phyloP scores from a whole-genome alignment of 92 coral and sea anemone species.

The Scolanthus callimorphus region DNA sequence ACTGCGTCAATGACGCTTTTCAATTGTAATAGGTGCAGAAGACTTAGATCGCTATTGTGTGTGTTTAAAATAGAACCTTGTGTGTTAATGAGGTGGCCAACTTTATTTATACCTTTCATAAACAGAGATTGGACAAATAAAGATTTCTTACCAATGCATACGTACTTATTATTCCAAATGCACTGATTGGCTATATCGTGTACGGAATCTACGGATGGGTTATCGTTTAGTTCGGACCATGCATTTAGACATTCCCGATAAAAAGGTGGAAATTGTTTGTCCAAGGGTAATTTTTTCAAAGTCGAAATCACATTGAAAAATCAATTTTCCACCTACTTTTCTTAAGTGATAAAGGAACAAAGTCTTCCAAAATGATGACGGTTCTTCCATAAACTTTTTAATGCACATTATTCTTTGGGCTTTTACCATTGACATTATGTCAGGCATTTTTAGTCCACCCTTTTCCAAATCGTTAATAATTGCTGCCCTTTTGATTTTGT shows the following conservation, averaged over 20 bases:
- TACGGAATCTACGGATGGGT: not conserved
- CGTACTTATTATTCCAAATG: not conserved
- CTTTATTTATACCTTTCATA: not conserved
- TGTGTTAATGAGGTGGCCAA: not conserved
- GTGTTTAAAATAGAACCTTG: not conserved
- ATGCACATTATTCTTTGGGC: slow-evolving; percentile 38
- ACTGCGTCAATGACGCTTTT: not conserved
- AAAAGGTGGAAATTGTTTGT: not conserved
- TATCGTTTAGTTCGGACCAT: not conserved
- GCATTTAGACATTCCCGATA: not conserved
- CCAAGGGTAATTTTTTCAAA: too few species aligned
- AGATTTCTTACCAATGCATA: not conserved
- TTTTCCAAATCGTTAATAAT: slow-evolving; percentile 11
- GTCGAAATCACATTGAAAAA: not conserved
- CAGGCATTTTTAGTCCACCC: slow-evolving; percentile 36
- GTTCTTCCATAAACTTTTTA: slow-evolving; percentile 8
- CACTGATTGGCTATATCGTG: not conserved
- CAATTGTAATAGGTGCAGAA: not conserved
- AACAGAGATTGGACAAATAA: not conserved
- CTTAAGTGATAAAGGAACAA: not conserved
- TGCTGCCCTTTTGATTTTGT: too few species aligned
- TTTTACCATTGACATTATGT: slow-evolving; percentile 11
- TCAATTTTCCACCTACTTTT: not conserved
- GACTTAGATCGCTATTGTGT: not conserved
- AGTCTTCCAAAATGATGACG: not conserved